Conservation (phyloP, 2,888 invertebrate species). For the Dynastes grantii region DNA sequence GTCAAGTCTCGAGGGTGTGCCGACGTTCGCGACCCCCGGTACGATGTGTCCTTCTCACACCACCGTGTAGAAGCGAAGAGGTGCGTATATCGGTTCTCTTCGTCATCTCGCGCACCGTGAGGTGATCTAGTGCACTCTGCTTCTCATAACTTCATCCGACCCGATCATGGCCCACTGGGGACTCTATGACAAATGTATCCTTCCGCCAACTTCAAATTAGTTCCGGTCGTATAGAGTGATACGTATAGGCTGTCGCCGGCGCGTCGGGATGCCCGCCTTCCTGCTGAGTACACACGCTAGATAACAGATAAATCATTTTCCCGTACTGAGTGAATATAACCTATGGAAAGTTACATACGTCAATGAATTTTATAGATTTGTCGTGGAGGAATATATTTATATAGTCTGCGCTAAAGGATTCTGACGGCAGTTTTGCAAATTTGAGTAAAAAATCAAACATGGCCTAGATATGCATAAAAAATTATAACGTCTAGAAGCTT, state of each 20-base stretch:
- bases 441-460: too few relatives aligned
- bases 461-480: too few relatives aligned
- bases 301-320: constrained; percentile 67
- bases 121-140: constrained; percentile 71
- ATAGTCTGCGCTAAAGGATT: neutral
- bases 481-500: too few relatives aligned
- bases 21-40: constrained; percentile 57
- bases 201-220: constrained; percentile 73
- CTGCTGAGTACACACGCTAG: constrained; percentile 67
- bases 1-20: constrained; percentile 61
- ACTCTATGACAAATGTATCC: constrained; percentile 72
- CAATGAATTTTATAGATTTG: constrained; percentile 22
- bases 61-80: constrained; percentile 47
- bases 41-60: constrained; percentile 54
- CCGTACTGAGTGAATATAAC: constrained; percentile 56
- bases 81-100: constrained; percentile 63
- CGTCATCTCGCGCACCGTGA: constrained; percentile 61
- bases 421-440: too few relatives aligned
- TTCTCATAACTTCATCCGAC: constrained; percentile 72
- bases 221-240: constrained; percentile 68
- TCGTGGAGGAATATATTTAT: constrained; percentile 14
- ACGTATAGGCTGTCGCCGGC: constrained; percentile 57
- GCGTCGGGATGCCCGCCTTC: constrained; percentile 55
- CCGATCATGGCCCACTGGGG: constrained; percentile 72
- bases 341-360: constrained; percentile 25